Evolutionary conservation across 1,140 invertebrate genomes (phyloP).

Genomic region (Tetragnatha versicolor): DNA sequence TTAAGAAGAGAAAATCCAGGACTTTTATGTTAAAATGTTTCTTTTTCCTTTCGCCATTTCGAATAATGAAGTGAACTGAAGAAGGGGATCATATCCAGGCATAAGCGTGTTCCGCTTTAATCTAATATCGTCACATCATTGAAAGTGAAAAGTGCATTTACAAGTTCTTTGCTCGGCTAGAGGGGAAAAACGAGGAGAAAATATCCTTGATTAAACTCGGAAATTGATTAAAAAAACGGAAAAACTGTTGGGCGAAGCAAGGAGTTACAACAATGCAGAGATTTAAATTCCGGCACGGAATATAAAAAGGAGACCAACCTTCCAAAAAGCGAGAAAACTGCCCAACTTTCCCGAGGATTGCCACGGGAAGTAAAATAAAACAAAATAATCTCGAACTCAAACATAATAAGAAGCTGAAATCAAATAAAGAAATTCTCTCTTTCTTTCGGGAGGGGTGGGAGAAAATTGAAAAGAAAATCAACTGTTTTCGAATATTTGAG

Average conservation of each 20-base stretch:
- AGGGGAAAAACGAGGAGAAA: background rate
- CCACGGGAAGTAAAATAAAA: constrained; percentile 36
- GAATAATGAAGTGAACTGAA: too few relatives aligned
- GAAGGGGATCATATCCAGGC: too few relatives aligned
- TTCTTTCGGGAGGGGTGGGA: background rate
- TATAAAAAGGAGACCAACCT: background rate
- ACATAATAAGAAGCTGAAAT: constrained; percentile 35
- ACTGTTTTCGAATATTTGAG: constrained; percentile 19
- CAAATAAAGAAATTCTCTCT: constrained; percentile 31
- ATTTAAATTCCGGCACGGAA: constrained; percentile 16
- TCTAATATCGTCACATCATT: background rate
- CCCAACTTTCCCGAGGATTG: background rate
- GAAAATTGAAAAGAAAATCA: constrained; percentile 25
- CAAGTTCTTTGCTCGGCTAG: background rate
- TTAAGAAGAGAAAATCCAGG: too few relatives aligned
- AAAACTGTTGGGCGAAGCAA: constrained; percentile 6
- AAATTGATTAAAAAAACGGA: constrained; percentile 30
- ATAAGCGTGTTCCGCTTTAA: background rate
- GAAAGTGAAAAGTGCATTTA: constrained; percentile 22
- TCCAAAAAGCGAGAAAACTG: constrained; percentile 8
- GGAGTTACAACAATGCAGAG: constrained; percentile 31
- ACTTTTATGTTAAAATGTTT: too few relatives aligned
- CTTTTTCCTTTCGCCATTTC: too few relatives aligned
- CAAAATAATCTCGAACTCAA: constrained; percentile 38
- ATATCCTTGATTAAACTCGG: constrained; percentile 24